Evolutionary conservation across 92 coral and sea anemone species (phyloP).

Genomic region (Montipora capitata): DNA sequence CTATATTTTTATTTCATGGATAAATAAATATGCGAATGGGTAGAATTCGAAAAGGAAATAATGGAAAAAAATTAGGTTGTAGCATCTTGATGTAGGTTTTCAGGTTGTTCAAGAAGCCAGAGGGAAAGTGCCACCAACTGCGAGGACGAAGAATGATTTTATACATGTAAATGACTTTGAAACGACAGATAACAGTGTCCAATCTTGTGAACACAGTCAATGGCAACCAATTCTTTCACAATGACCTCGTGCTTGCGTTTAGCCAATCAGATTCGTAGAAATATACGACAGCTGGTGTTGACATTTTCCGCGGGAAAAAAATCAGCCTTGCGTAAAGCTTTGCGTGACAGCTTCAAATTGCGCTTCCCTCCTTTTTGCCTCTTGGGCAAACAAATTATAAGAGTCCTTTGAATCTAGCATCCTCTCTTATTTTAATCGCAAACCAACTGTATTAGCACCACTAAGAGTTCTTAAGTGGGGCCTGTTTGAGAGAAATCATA

Average conservation of each 20-base stretch:
- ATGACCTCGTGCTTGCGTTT: slow-evolving; percentile 52
- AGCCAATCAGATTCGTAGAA: slow-evolving; percentile 78
- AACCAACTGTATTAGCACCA: slow-evolving; percentile 34
- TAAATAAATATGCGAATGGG: background rate
- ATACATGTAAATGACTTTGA: slow-evolving; percentile 31
- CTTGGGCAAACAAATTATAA: slow-evolving; percentile 18
- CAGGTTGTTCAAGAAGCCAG: slow-evolving; percentile 19
- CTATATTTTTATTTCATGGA: background rate
- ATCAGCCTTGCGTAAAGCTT: slow-evolving; percentile 79
- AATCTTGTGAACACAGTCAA: slow-evolving; percentile 47
- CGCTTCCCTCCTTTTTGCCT: background rate
- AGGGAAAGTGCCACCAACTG: slow-evolving; percentile 53
- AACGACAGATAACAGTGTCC: slow-evolving; percentile 43
- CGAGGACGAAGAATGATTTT: slow-evolving; percentile 9
- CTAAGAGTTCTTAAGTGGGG: slow-evolving; percentile 55
- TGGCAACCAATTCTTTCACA: slow-evolving; percentile 36
- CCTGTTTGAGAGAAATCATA: slow-evolving; percentile 53
- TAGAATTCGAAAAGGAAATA: slow-evolving; percentile 23
- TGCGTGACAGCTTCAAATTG: slow-evolving; percentile 52
- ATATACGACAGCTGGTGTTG: slow-evolving; percentile 76
- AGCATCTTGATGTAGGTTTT: slow-evolving; percentile 11
- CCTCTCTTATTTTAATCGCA: slow-evolving; percentile 36
- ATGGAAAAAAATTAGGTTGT: slow-evolving; percentile 26
- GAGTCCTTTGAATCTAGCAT: slow-evolving; percentile 8
- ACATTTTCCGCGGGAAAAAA: slow-evolving; percentile 91